phyloP scores from a whole-genome alignment of 2,888 invertebrate genomes.

The Oxycera nigricornis region DNA sequence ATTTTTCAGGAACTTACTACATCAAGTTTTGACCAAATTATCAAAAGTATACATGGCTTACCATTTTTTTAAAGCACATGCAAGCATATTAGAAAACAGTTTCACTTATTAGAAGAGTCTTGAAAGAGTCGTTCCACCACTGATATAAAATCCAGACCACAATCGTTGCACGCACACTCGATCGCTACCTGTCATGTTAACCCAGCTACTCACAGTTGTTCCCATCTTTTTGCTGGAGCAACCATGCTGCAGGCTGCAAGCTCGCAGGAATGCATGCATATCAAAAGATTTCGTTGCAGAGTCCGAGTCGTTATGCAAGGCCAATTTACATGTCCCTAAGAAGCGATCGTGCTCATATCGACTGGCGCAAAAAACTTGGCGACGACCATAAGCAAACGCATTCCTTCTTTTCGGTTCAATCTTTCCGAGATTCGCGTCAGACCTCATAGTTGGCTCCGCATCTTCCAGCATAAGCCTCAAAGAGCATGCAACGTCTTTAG shows the following conservation, averaged over 20 bases:
- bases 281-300: constrained; percentile 4
- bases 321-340: neutral
- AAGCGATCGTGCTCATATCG: neutral
- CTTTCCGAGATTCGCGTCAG: neutral
- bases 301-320: neutral
- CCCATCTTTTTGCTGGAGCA: neutral
- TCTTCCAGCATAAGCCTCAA: neutral
- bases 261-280: neutral
- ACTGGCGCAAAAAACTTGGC: neutral
- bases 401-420: neutral
- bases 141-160: too few relatives aligned
- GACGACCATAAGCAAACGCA: neutral
- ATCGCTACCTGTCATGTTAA: neutral
- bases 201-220: neutral
- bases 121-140: too few relatives aligned
- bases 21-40: too few relatives aligned
- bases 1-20: too few relatives aligned
- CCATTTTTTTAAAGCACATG: too few relatives aligned
- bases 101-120: too few relatives aligned
- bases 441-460: neutral
- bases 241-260: neutral
- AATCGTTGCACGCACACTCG: too few relatives aligned
- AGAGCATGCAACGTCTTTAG: constrained; percentile 23
- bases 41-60: too few relatives aligned
- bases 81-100: too few relatives aligned